phyloP scores from a whole-genome alignment of 2,113 vertebrate species.

The Xenopus borealis region DNA sequence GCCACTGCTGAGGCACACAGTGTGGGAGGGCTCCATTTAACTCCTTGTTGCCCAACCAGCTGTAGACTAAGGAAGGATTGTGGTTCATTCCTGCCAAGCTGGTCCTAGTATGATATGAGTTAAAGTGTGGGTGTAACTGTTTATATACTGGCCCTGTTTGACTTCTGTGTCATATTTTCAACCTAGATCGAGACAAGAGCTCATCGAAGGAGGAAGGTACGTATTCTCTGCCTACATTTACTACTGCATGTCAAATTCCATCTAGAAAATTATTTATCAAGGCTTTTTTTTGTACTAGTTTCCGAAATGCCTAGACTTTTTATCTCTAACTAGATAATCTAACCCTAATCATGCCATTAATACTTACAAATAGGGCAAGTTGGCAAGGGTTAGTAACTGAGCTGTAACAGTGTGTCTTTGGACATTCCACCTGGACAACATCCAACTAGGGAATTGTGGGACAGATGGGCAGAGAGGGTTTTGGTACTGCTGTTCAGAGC shows the following conservation, averaged over 20 bases:
- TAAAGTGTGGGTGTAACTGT: slow-evolving; percentile 25
- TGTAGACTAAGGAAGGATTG: not conserved
- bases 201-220: not conserved
- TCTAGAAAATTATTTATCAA: too few relatives aligned
- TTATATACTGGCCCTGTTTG: slow-evolving; percentile 21
- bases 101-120: slow-evolving; percentile 2
- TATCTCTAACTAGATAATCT: too few relatives aligned
- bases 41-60: not conserved
- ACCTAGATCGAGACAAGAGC: not conserved
- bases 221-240: not conserved
- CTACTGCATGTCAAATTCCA: not conserved
- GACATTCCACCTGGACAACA: too few relatives aligned
- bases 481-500: too few relatives aligned
- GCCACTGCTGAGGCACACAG: slow-evolving; percentile 2
- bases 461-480: too few relatives aligned
- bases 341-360: too few relatives aligned
- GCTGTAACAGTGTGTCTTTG: too few relatives aligned
- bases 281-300: too few relatives aligned
- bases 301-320: too few relatives aligned
- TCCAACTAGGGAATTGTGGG: too few relatives aligned
- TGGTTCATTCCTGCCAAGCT: not conserved
- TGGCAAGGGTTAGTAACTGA: too few relatives aligned
- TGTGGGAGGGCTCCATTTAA: slow-evolving; percentile 21
- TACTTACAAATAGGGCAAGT: too few relatives aligned
- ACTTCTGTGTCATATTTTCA: not conserved